phyloP scores from a whole-genome alignment of 53 echinoderm and acorn worm species.

The Apostichopus leukothele region DNA sequence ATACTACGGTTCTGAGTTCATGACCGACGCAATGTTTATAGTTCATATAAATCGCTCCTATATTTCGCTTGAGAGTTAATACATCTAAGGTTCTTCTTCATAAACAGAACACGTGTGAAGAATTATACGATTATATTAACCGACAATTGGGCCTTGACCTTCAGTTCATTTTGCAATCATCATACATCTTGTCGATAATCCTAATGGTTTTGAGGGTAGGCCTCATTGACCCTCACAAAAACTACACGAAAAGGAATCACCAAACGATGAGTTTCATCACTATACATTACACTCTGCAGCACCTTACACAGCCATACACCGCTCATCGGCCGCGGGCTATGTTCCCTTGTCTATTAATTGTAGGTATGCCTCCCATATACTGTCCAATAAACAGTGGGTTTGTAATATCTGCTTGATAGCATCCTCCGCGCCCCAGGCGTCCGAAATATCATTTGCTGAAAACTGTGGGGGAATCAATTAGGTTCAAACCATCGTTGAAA shows the following conservation, averaged over 20 bases:
- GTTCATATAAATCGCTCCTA: no score
- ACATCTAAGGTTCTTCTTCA: no score
- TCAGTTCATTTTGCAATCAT: not conserved
- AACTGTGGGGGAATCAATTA: conserved; percentile 34
- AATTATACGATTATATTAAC: conserved; percentile 4
- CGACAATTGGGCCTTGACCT: conserved; percentile 22
- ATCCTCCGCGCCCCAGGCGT: not conserved
- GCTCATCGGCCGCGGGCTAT: not conserved
- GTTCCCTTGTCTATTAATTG: conserved; percentile 18
- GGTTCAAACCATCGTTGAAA: conserved; percentile 21
- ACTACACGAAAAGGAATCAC: not conserved
- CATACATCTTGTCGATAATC: not conserved
- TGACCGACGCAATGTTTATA: no score
- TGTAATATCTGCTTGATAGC: not conserved
- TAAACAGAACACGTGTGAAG: not conserved
- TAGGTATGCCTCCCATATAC: not conserved
- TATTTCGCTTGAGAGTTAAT: no score
- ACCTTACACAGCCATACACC: not conserved
- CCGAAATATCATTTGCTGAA: conserved; percentile 32
- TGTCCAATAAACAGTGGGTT: conserved; percentile 9
- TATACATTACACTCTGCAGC: not conserved
- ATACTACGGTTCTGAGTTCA: no score
- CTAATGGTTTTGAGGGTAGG: not conserved
- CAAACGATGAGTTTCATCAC: not conserved
- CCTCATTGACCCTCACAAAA: not conserved